Conservation (phyloP, 2,113 vertebrate genomes). For the Hemichromis elongatus region DNA sequence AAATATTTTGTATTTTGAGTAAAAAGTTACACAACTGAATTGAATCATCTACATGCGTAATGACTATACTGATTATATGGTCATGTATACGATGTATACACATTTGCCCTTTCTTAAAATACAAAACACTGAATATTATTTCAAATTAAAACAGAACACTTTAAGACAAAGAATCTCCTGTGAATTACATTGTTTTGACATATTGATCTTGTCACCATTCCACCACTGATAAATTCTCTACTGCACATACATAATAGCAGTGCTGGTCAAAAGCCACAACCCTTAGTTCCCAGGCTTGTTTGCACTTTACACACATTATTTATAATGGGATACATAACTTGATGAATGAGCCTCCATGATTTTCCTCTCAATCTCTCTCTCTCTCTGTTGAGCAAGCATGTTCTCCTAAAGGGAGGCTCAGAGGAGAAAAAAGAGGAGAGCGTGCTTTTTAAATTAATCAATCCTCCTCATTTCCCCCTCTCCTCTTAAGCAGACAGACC, state of each 20-base stretch:
- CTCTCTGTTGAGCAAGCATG: constrained; percentile 38
- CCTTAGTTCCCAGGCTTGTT: constrained; percentile 21
- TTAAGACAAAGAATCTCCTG: not conserved
- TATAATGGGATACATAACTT: constrained; percentile 29
- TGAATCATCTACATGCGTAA: not conserved
- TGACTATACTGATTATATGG: not conserved
- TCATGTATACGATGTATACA: not conserved
- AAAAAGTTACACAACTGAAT: not conserved
- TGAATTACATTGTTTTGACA: not conserved
- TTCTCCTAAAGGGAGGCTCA: constrained; percentile 20
- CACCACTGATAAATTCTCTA: constrained; percentile 9
- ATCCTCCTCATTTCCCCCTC: constrained; percentile 56
- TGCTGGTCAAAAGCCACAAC: constrained; percentile 29
- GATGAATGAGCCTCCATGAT: constrained; percentile 48
- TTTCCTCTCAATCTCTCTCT: constrained; percentile 11
- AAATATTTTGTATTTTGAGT: not conserved
- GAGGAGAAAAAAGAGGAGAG: constrained; percentile 21
- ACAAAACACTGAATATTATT: not conserved
- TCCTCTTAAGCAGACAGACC: constrained; percentile 46
- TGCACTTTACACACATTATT: constrained; percentile 49
- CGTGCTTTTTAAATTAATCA: constrained; percentile 67
- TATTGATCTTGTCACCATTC: not conserved
- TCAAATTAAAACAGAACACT: not conserved
- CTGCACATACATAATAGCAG: constrained; percentile 8
- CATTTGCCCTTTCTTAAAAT: not conserved